Evolutionary conservation across 1,140 invertebrate species (phyloP).

Genomic region (Calliphora vicina): DNA sequence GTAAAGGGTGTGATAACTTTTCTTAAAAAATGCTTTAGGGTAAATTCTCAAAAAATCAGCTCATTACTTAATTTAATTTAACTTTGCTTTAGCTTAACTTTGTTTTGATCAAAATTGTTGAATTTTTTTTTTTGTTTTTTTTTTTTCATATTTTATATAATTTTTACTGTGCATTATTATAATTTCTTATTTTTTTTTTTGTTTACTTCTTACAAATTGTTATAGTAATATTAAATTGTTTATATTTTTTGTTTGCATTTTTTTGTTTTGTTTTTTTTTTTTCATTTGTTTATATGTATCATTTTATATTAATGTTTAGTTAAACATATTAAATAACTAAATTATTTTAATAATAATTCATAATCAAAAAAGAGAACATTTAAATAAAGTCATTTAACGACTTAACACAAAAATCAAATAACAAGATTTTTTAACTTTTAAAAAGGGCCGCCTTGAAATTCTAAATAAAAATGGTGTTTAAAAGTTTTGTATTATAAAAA

Average conservation of each 20-base stretch:
- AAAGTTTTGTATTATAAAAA: no score
- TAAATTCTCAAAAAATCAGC: neutral
- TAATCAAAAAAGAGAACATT: conserved; percentile 30
- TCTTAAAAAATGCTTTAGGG: neutral
- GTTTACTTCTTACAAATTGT: neutral
- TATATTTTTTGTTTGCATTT: conserved; percentile 43
- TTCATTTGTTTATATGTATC: conserved; percentile 38
- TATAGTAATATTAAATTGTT: conserved; percentile 9
- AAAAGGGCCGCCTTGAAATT: no score
- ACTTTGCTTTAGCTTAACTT: neutral
- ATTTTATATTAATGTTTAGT: neutral
- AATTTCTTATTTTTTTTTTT: neutral
- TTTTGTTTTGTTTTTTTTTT: conserved; percentile 40
- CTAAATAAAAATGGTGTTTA: no score
- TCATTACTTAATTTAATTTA: neutral
- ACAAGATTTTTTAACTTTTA: neutral
- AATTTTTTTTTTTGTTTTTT: conserved; percentile 5
- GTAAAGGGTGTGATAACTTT: neutral
- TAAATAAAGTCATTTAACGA: conserved; percentile 19
- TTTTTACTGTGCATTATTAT: neutral
- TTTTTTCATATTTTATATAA: neutral
- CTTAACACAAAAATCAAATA: conserved; percentile 23
- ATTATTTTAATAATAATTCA: conserved; percentile 21
- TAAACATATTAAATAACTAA: conserved; percentile 17
- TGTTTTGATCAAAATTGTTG: neutral